Evolutionary conservation across 2,888 invertebrate genomes (phyloP).

Genomic region (Arenicola marina): DNA sequence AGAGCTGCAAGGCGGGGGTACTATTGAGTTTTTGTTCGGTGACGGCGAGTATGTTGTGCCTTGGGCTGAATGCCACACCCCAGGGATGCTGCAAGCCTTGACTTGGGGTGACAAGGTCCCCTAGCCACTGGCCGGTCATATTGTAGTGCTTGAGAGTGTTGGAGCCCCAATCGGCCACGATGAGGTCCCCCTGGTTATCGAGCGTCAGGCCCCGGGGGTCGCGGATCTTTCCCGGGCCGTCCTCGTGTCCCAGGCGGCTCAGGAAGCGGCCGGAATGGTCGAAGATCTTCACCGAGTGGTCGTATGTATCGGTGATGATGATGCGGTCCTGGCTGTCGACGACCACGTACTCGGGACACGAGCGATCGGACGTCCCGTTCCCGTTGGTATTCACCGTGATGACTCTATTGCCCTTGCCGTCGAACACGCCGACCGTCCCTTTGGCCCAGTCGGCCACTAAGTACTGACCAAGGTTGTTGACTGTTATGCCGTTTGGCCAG

Average conservation of each 20-base stretch:
- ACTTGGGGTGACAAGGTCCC: conserved; percentile 13
- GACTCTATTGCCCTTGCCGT: conserved; percentile 15
- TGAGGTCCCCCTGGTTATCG: conserved; percentile 14
- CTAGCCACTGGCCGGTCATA: conserved; percentile 16
- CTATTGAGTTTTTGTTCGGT: conserved; percentile 26
- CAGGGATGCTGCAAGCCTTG: conserved; percentile 22
- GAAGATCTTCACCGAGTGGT: conserved; percentile 22
- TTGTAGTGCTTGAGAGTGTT: conserved; percentile 16
- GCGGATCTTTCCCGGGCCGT: neutral
- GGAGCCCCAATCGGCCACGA: conserved; percentile 25
- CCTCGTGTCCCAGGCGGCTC: conserved; percentile 5
- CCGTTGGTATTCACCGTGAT: conserved; percentile 9
- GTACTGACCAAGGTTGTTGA: conserved; percentile 9
- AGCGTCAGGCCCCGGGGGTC: conserved; percentile 18
- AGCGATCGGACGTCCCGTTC: neutral
- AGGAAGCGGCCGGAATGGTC: conserved; percentile 16
- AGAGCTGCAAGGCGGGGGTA: conserved; percentile 22
- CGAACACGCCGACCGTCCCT: conserved; percentile 15
- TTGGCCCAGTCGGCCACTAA: conserved; percentile 23
- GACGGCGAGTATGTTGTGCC: conserved; percentile 10
- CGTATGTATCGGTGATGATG: conserved; percentile 20
- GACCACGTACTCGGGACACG: conserved; percentile 23
- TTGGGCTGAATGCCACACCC: conserved; percentile 9
- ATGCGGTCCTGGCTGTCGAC: conserved; percentile 22
- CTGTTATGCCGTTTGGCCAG: conserved; percentile 28